phyloP scores from a whole-genome alignment of 2,797 vertebrate species.

The Spinibarbus caldwelli region DNA sequence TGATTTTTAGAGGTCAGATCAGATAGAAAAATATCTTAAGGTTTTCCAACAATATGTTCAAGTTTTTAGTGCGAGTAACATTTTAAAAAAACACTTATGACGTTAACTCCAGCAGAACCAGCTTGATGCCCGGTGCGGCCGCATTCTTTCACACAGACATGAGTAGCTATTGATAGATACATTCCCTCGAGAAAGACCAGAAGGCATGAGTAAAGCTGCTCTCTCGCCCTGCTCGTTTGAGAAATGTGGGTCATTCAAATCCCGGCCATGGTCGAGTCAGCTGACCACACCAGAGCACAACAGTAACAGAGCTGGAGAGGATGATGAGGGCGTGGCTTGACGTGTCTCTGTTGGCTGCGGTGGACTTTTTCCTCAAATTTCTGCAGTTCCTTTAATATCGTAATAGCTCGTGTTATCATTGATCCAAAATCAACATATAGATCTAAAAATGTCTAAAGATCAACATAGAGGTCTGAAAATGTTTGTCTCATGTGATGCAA shows the following conservation, averaged over 20 bases:
- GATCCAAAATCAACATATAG: slow-evolving; percentile 4
- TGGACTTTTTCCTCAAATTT: not conserved
- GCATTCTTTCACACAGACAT: slow-evolving; percentile 59
- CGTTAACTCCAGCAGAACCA: slow-evolving; percentile 17
- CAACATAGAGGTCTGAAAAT: not conserved
- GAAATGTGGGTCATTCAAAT: slow-evolving; percentile 63
- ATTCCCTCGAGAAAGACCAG: slow-evolving; percentile 56
- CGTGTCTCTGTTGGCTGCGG: no score
- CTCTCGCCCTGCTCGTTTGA: slow-evolving; percentile 24
- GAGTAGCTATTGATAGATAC: slow-evolving; percentile 55
- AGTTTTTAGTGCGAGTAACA: not conserved
- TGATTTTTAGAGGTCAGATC: not conserved
- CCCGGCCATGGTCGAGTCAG: slow-evolving; percentile 47
- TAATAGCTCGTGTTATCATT: not conserved
- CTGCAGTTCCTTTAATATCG: not conserved
- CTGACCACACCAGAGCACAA: slow-evolving; percentile 44
- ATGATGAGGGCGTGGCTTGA: slow-evolving; percentile 25
- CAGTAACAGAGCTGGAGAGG: slow-evolving; percentile 13
- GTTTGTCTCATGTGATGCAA: slow-evolving; percentile 37
- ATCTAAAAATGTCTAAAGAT: not conserved
- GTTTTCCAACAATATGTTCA: not conserved
- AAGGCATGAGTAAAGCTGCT: slow-evolving; percentile 54
- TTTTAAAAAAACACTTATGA: not conserved
- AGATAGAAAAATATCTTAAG: not conserved
- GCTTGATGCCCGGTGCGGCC: slow-evolving; percentile 35